Percentiles rank a stretch among this genome's conserved stretches.
phyloP scores from a whole-genome alignment of 2,797 vertebrate species.

The Holocentrus rufus region DNA sequence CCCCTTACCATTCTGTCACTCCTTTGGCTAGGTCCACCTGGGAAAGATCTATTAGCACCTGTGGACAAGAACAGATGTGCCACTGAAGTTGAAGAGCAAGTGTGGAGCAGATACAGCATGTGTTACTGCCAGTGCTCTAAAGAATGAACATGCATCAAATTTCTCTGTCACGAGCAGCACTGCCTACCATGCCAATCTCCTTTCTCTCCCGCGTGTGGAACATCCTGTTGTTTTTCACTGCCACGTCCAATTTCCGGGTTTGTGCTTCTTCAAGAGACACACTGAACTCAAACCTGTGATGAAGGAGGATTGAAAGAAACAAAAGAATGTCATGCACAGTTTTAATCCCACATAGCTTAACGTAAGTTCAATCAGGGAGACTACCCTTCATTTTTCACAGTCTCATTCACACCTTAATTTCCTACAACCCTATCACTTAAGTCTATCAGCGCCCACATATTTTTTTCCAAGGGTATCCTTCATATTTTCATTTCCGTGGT shows the following conservation, averaged over 20 bases:
- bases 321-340: background rate
- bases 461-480: too few species aligned
- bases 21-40: conserved; percentile 87
- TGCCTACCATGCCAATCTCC: conserved; percentile 91
- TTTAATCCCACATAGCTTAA: too few species aligned
- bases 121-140: background rate
- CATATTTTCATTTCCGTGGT: too few species aligned
- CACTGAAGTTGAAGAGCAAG: background rate
- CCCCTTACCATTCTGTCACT: conserved; percentile 87
- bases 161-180: fast-evolving
- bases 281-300: conserved; percentile 90
- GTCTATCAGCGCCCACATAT: too few species aligned
- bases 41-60: conserved; percentile 90
- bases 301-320: background rate
- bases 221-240: conserved; percentile 92
- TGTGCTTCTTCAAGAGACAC: conserved; percentile 85
- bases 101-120: background rate
- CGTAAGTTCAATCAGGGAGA: too few species aligned
- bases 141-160: background rate
- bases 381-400: too few species aligned
- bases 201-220: conserved; percentile 89
- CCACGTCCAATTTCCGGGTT: conserved; percentile 87
- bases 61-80: conserved; percentile 48
- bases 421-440: too few species aligned
- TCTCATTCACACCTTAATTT: too few species aligned